Percentiles rank a stretch among this genome's conserved stretches.
phyloP scores from a whole-genome alignment of 2,888 invertebrate genomes.

The Apomyelois bistriatella region DNA sequence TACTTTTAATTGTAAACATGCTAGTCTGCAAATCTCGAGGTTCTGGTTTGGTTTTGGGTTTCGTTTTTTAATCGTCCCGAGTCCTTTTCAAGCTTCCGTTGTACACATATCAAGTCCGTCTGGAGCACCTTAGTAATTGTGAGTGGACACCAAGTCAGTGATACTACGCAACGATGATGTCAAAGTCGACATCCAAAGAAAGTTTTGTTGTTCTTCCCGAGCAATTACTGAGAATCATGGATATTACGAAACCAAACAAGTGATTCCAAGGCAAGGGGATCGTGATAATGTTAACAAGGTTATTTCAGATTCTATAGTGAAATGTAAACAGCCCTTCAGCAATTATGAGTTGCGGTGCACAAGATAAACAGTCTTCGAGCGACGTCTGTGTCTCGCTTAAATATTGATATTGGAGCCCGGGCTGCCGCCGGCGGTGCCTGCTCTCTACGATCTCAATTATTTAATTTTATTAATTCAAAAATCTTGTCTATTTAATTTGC shows the following conservation, averaged over 20 bases:
- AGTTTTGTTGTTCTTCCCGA: too few species aligned
- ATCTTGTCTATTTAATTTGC: slow-evolving; percentile 17
- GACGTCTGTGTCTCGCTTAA: slow-evolving; percentile 51
- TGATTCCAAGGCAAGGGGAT: slow-evolving; percentile 26
- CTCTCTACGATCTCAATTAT: slow-evolving; percentile 29
- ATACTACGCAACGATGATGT: too few species aligned
- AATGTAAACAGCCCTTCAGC: slow-evolving; percentile 64
- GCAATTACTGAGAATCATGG: slow-evolving; percentile 1
- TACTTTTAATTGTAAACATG: too few species aligned
- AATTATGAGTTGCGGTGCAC: slow-evolving; percentile 63
- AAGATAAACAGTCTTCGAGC: slow-evolving; percentile 59
- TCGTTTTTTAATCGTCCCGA: too few species aligned
- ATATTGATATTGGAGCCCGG: slow-evolving; percentile 58
- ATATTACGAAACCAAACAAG: slow-evolving; percentile 31
- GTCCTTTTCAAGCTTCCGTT: too few species aligned
- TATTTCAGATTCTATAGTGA: slow-evolving; percentile 59
- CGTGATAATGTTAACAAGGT: slow-evolving; percentile 58
- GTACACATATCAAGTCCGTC: too few species aligned
- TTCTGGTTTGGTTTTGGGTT: too few species aligned
- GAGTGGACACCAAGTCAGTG: too few species aligned
- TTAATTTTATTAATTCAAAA: slow-evolving; percentile 26
- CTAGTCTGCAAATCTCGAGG: too few species aligned
- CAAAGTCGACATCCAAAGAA: too few species aligned
- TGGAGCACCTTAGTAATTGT: too few species aligned
- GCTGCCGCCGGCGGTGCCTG: slow-evolving; percentile 22